Base-by-base conservation (phyloP, 35 echinoderm and acorn worm genomes). In the Anneissia japonica region DNA sequence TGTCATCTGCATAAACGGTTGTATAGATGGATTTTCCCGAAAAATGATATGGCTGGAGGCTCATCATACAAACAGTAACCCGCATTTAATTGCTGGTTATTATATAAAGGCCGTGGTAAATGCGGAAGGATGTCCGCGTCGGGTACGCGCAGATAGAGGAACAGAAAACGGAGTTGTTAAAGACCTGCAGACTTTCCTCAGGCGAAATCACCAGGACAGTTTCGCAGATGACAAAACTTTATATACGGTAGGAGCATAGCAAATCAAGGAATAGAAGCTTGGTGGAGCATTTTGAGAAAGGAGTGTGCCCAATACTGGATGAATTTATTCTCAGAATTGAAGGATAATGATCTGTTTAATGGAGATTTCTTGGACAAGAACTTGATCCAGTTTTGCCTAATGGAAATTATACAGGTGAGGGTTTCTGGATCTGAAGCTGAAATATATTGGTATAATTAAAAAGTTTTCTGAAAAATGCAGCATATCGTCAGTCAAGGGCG, bases 221-320 rank as follows among this genome's bases (percentile, higher is more conserved):
- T 75, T 85, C 28, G 87, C 91, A 51, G 91, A 84, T 55, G 34
- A 73, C 33, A 87, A 35, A 84, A 79, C 75, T 91, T 94, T 37
- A 28, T 90, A 11, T 90, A 90, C 78, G 87, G 88, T 31, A 74
- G 55, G 31, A 94, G 92, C 84, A 86, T 82, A 35, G 64, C 88
- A 33, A 94, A 94, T 79, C 87, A 94, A 74, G 76, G 84, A 73
- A 90, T 94, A 30, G 88, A 90, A 82, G 83, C 84, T 37, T 86
- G 88, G 92, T 90, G 92, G 92, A 90, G 75, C 80, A 83, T 94
- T 82, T 64, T 90, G 23, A 86, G 88, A 37, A 94, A 90, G 46
- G 31, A 94, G 38, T 82, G 88, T 90, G 72, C 76, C 3, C 83
- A 94, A 45, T 82, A 79, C 83, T 94, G 92, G 92, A 90, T 94